Evolutionary conservation across 2,797 vertebrate genomes (phyloP).

Genomic region (Trachurus trachurus): DNA sequence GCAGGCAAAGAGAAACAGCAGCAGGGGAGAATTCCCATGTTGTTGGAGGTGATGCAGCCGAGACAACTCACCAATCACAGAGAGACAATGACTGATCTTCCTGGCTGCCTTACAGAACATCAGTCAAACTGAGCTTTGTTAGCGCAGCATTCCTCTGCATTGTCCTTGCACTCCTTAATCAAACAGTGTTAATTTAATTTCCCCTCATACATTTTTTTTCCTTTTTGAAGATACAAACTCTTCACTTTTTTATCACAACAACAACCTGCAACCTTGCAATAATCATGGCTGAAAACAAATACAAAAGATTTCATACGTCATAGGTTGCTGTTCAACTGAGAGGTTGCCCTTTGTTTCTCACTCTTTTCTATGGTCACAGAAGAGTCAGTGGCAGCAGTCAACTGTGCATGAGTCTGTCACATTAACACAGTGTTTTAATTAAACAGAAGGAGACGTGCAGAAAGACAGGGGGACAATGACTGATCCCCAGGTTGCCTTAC

Average conservation of each 20-base stretch:
- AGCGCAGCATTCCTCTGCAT: constrained; percentile 69
- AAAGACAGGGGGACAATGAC: constrained; percentile 75
- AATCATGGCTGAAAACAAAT: neutral
- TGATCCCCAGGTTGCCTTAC: constrained; percentile 67
- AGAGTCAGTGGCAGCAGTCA: constrained; percentile 21
- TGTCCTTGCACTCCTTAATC: constrained; percentile 49
- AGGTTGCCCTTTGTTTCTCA: neutral
- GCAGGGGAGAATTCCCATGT: constrained; percentile 80
- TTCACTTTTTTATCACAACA: neutral
- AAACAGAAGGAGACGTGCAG: constrained; percentile 70
- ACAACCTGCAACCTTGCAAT: neutral
- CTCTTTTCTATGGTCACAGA: constrained; percentile 9
- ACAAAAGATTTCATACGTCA: neutral
- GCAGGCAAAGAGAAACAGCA: constrained; percentile 67
- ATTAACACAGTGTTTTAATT: constrained; percentile 75
- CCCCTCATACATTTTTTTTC: constrained; percentile 18
- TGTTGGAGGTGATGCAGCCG: constrained; percentile 73
- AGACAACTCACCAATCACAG: constrained; percentile 78
- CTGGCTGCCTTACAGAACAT: constrained; percentile 80
- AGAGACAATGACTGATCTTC: constrained; percentile 78
- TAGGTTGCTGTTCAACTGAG: neutral
- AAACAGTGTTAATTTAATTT: constrained; percentile 43
- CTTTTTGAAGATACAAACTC: neutral
- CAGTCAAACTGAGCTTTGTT: constrained; percentile 81
- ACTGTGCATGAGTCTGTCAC: constrained; percentile 51